Percentiles rank a stretch among this genome's conserved stretches.
phyloP scores from a whole-genome alignment of 1,140 invertebrate genomes.

The Anoplophora glabripennis region DNA sequence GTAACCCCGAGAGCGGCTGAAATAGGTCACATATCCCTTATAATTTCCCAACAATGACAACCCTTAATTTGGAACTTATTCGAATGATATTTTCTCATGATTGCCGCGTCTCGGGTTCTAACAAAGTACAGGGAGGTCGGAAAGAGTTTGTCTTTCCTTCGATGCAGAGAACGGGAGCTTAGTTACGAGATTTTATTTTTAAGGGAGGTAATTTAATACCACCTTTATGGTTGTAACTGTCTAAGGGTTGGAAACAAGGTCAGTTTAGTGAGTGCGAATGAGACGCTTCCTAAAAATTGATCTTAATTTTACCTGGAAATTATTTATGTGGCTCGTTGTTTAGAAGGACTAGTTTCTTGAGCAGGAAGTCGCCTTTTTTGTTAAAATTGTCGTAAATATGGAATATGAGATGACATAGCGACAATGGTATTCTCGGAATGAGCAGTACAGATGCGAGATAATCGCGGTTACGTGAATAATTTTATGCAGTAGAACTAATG shows the following conservation, averaged over 20 bases:
- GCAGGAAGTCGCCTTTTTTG: too few species aligned
- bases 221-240: conserved; percentile 35
- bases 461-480: too few species aligned
- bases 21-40: conserved; percentile 33
- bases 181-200: conserved; percentile 35
- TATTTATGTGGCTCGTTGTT: not conserved
- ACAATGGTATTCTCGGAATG: not conserved
- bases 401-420: not conserved
- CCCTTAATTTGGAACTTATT: conserved; percentile 41
- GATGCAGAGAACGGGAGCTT: conserved; percentile 6
- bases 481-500: too few species aligned
- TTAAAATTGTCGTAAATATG: not conserved
- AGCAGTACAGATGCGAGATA: too few species aligned
- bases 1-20: conserved; percentile 20
- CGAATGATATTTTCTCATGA: conserved; percentile 39
- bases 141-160: too few species aligned
- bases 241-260: conserved; percentile 32
- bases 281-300: not conserved
- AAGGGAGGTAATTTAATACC: conserved; percentile 40
- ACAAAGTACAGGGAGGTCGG: too few species aligned
- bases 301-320: conserved; percentile 8
- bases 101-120: conserved; percentile 21
- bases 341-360: not conserved
- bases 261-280: conserved; percentile 20
- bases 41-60: conserved; percentile 35